Evolutionary conservation across 1,140 invertebrate genomes (phyloP).

Genomic region (Epicauta chinensis): DNA sequence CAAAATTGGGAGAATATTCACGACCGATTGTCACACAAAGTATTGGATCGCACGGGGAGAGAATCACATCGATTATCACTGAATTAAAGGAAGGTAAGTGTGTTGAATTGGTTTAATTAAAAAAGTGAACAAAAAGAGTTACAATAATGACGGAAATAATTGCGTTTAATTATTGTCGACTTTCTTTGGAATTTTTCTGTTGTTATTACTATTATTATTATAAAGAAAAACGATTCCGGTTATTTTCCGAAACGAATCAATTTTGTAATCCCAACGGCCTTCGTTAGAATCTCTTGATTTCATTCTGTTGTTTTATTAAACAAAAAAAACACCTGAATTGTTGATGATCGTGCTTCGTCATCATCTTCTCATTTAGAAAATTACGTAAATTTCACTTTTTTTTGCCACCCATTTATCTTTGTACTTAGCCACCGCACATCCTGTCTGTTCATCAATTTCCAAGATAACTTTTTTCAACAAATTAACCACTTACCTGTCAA

Average conservation of each 20-base stretch:
- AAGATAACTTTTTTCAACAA: too few species aligned
- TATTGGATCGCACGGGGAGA: slow-evolving; percentile 31
- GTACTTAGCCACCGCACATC: too few species aligned
- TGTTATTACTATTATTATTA: neutral
- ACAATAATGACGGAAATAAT: neutral
- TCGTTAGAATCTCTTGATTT: too few species aligned
- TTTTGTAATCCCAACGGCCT: neutral
- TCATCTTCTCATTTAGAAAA: too few species aligned
- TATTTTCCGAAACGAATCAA: neutral
- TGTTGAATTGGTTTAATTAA: too few species aligned
- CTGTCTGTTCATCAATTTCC: too few species aligned
- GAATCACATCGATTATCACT: slow-evolving; percentile 39
- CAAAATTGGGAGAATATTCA: neutral
- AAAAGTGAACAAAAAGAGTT: neutral
- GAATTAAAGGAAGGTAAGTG: slow-evolving; percentile 36
- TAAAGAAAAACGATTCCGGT: neutral
- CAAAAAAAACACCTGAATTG: too few species aligned
- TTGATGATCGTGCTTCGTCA: too few species aligned
- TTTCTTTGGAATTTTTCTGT: neutral
- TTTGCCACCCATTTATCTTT: too few species aligned
- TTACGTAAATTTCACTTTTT: too few species aligned
- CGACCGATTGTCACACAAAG: slow-evolving; percentile 29
- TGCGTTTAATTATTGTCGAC: neutral
- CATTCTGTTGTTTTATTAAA: too few species aligned
- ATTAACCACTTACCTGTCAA: too few species aligned